Conservation (phyloP, 2,888 invertebrate species). For the Agrotis segetum region DNA sequence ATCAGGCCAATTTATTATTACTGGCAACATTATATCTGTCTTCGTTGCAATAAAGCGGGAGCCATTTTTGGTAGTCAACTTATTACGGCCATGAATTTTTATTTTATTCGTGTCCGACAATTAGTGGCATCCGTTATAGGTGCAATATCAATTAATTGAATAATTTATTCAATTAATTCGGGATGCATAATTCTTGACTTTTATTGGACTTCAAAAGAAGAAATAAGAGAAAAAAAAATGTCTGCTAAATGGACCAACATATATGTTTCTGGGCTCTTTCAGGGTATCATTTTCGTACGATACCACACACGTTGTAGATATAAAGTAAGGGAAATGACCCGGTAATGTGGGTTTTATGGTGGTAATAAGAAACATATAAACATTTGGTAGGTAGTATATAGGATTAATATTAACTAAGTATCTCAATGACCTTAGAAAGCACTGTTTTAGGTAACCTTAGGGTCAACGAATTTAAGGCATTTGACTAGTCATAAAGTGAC, state of each 20-base stretch:
- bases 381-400: no score
- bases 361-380: background rate
- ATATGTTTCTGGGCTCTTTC: no score
- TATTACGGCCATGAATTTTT: slow-evolving; percentile 46
- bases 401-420: no score
- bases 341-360: background rate
- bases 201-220: slow-evolving; percentile 20
- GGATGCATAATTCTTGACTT: slow-evolving; percentile 34
- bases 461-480: no score
- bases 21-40: slow-evolving; percentile 63
- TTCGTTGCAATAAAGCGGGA: slow-evolving; percentile 55
- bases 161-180: slow-evolving; percentile 57
- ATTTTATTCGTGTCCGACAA: slow-evolving; percentile 50
- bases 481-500: no score
- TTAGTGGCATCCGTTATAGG: slow-evolving; percentile 60
- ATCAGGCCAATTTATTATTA: slow-evolving; percentile 59
- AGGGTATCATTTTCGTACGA: slow-evolving; percentile 25
- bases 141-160: slow-evolving; percentile 55
- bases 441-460: no score
- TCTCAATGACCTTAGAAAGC: background rate
- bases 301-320: slow-evolving; percentile 49
- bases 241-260: background rate
- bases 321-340: slow-evolving; percentile 23
- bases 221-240: slow-evolving; percentile 4
- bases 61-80: slow-evolving; percentile 60